phyloP scores from a whole-genome alignment of 2,888 invertebrate species.

The Andrena haemorrhoa region DNA sequence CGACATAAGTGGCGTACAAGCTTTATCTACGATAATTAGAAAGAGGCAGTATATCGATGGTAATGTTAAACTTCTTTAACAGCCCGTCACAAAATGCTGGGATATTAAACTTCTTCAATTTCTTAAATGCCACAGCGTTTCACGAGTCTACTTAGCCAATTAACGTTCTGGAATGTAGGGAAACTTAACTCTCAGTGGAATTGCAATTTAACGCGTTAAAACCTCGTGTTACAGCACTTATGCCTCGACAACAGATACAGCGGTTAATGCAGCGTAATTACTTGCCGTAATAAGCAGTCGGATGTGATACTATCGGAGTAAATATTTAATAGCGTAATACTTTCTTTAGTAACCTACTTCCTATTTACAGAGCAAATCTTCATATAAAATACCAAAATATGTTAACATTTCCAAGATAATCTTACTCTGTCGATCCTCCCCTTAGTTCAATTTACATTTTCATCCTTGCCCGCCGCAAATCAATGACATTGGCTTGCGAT shows the following conservation, averaged over 20 bases:
- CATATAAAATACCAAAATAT: slow-evolving; percentile 75
- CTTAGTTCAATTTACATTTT: slow-evolving; percentile 55
- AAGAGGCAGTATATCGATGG: neutral
- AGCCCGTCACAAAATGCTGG: neutral
- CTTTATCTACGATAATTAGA: neutral
- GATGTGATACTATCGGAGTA: slow-evolving; percentile 47
- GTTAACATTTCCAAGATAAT: slow-evolving; percentile 71
- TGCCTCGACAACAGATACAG: neutral
- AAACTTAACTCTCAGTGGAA: neutral
- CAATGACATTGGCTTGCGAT: slow-evolving; percentile 48
- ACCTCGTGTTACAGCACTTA: slow-evolving; percentile 37
- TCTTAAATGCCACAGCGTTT: neutral
- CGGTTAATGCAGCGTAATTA: slow-evolving; percentile 27
- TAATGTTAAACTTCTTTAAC: neutral
- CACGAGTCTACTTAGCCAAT: neutral
- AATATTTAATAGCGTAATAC: slow-evolving; percentile 73
- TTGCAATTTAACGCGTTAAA: neutral
- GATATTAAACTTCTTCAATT: neutral
- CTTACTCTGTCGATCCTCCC: slow-evolving; percentile 60
- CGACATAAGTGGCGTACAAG: slow-evolving; percentile 36
- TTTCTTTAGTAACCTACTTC: slow-evolving; percentile 73
- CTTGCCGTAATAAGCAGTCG: slow-evolving; percentile 32
- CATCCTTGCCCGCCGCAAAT: slow-evolving; percentile 39
- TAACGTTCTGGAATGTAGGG: slow-evolving; percentile 10
- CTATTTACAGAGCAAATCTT: slow-evolving; percentile 72